Evolutionary conservation across 2,113 vertebrate species (phyloP).

Genomic region (Aldabrachelys gigantea): DNA sequence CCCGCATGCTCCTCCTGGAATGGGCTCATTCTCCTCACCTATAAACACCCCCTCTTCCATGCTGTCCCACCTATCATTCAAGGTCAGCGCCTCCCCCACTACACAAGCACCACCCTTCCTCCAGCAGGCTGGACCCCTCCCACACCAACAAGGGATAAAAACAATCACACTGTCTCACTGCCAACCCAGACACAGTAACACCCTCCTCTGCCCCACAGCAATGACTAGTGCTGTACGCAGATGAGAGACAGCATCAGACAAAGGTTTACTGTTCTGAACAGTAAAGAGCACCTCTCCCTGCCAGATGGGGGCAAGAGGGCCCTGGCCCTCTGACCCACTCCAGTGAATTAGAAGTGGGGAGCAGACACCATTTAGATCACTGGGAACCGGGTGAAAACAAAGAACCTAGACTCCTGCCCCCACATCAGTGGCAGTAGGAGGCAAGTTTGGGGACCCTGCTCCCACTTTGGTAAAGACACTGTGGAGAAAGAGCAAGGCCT

Average conservation of each 20-base stretch:
- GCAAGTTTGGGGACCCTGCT: neutral
- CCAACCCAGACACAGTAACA: accelerated
- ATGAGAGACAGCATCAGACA: no score
- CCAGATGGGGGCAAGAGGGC: neutral
- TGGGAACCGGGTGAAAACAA: neutral
- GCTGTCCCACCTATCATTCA: neutral
- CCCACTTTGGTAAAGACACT: neutral
- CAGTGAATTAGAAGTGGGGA: no score
- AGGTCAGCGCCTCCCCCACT: neutral
- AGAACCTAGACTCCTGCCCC: neutral
- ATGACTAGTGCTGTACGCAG: no score
- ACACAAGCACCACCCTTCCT: neutral
- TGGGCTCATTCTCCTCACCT: neutral
- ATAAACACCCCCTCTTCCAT: neutral
- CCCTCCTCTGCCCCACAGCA: accelerated
- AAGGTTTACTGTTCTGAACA: neutral
- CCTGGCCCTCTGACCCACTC: neutral
- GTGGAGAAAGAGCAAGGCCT: neutral
- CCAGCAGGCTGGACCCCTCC: neutral
- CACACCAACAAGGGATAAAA: neutral
- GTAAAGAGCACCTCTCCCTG: neutral
- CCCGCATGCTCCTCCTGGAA: neutral
- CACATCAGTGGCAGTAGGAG: no score
- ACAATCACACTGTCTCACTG: accelerated
- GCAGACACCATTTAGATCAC: neutral